These are phyloP conservation scores for Cuculus canorus DNA, from an alignment of 2,797 vertebrate species.

Conservation along the genomic window DNA sequence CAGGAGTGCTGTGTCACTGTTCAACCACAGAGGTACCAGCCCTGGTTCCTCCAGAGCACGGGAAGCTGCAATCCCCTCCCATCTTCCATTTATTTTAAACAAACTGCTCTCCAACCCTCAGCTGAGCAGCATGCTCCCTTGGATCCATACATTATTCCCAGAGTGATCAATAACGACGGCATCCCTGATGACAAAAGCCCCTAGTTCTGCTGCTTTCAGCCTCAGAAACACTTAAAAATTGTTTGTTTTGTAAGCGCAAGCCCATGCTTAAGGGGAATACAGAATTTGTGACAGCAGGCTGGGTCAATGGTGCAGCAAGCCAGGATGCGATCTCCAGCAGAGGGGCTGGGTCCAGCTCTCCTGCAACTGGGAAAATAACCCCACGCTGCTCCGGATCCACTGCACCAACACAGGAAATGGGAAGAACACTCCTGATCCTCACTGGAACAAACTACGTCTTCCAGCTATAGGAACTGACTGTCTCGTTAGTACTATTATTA, in stretches of 20 bases:
- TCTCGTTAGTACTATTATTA: neutral
- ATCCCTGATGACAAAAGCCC: conserved; percentile 35
- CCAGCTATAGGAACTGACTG: fast-evolving
- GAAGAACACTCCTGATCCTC: neutral
- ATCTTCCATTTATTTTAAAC: neutral
- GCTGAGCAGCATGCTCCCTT: neutral
- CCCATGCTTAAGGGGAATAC: conserved; percentile 23
- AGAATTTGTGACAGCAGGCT: conserved; percentile 18
- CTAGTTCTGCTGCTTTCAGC: conserved; percentile 8
- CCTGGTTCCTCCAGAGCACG: neutral
- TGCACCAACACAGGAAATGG: neutral
- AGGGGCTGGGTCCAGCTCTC: neutral
- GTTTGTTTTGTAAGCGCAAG: conserved; percentile 33
- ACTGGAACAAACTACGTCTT: neutral
- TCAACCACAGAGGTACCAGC: neutral
- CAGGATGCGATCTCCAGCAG: neutral
- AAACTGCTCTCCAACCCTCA: neutral
- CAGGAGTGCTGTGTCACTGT: fast-evolving
- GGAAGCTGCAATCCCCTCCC: neutral
- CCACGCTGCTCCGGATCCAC: neutral
- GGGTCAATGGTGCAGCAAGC: conserved; percentile 22
- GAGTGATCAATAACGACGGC: conserved; percentile 4
- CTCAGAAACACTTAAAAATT: neutral
- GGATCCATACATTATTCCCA: neutral
- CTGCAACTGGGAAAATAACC: conserved; percentile 22